A percentile compares a stretch with the other conserved stretches of the same genome.
phyloP scores from a whole-genome alignment of 1,140 invertebrate species.

The Gryon sp. region DNA sequence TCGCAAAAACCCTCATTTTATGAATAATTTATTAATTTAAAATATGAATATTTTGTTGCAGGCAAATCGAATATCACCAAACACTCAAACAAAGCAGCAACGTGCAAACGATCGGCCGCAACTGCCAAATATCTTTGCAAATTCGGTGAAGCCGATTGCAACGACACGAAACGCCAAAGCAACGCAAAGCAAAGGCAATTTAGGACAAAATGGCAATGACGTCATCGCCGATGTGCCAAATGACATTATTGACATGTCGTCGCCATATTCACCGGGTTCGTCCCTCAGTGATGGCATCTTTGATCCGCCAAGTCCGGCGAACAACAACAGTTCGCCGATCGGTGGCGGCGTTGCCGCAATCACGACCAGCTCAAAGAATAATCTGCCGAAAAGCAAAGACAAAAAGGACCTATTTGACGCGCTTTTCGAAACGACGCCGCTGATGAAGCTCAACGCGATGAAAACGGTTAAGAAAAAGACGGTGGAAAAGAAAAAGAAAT shows the following conservation, averaged over 20 bases:
- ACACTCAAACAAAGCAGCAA: conserved; percentile 72
- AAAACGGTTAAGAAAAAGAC: conserved; percentile 75
- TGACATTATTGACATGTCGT: conserved; percentile 85
- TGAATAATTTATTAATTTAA: conserved; percentile 23
- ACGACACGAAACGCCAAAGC: conserved; percentile 45
- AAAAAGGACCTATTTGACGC: conserved; percentile 81
- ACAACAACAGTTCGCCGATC: conserved; percentile 75
- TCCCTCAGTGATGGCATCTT: conserved; percentile 92
- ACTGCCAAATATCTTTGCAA: conserved; percentile 72
- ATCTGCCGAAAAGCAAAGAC: conserved; percentile 72
- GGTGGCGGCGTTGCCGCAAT: too few relatives aligned
- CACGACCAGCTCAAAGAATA: conserved; percentile 62
- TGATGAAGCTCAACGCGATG: conserved; percentile 65
- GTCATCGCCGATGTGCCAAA: conserved; percentile 67
- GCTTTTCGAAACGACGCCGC: conserved; percentile 79
- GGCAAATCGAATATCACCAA: conserved; percentile 78
- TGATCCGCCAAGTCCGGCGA: conserved; percentile 85
- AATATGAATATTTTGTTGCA: conserved; percentile 37
- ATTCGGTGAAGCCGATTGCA: conserved; percentile 68
- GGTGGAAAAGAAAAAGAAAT: conserved; percentile 78
- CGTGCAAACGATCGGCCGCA: conserved; percentile 71
- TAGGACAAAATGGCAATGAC: conserved; percentile 78
- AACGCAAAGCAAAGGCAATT: conserved; percentile 66
- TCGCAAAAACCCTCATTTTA: too few relatives aligned
- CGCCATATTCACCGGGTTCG: conserved; percentile 91